Evolutionary conservation across 2,797 vertebrate species (phyloP).

Genomic region (Mus spretus): DNA sequence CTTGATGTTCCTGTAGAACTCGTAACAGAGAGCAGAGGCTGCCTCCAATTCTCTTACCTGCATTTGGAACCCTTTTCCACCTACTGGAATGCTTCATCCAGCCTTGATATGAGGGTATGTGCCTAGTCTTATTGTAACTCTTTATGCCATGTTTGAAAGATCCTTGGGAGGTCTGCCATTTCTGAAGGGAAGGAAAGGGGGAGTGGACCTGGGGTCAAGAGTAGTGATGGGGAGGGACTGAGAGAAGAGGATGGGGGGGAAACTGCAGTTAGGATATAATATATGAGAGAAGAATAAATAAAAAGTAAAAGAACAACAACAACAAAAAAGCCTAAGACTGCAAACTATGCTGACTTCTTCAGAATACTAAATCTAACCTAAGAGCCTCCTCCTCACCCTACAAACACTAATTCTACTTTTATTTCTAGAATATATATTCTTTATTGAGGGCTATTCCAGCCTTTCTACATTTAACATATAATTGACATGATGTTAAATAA

Average conservation of each 20-base stretch:
- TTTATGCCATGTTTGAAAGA: neutral
- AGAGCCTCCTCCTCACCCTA: neutral
- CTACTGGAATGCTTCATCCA: neutral
- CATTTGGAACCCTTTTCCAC: neutral
- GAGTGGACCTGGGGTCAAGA: neutral
- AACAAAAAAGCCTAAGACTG: neutral
- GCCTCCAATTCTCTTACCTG: neutral
- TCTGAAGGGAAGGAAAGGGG: neutral
- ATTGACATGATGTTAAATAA: slow-evolving; percentile 6
- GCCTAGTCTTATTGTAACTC: neutral
- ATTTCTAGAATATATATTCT: neutral
- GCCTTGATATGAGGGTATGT: neutral
- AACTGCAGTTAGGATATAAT: neutral
- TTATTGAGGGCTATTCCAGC: neutral
- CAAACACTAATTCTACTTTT: neutral
- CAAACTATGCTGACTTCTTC: neutral
- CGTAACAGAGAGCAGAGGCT: neutral
- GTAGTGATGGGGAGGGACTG: neutral
- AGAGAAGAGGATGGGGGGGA: neutral
- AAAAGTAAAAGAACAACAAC: neutral
- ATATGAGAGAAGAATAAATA: neutral
- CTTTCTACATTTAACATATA: neutral
- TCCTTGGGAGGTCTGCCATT: neutral
- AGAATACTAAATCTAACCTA: neutral
- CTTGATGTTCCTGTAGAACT: neutral